phyloP scores from a whole-genome alignment of 2,888 invertebrate species.

The Sarcophaga rosellei region DNA sequence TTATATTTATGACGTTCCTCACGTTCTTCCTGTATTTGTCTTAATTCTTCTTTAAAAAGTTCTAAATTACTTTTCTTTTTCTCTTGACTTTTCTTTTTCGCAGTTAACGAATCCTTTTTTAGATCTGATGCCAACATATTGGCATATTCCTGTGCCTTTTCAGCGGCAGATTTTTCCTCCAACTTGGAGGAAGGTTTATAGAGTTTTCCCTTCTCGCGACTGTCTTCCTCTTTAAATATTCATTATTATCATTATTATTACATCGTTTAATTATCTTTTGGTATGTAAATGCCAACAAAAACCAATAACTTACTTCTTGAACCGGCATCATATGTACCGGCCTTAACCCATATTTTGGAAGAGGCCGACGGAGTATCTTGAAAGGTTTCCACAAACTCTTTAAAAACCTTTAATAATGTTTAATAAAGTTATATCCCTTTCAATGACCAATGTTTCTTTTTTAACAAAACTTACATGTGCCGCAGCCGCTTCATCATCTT shows the following conservation, averaged over 20 bases:
- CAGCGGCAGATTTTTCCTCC: conserved; percentile 85
- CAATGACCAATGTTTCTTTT: background rate
- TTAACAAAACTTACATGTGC: conserved; percentile 86
- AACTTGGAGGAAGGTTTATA: conserved; percentile 95
- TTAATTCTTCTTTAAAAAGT: conserved; percentile 98
- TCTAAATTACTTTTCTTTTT: conserved; percentile 99
- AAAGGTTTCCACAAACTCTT: conserved; percentile 98
- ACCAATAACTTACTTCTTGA: conserved; percentile 87
- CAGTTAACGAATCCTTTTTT: conserved; percentile 84
- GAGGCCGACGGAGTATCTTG: conserved; percentile 91
- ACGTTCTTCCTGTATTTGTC: conserved; percentile 98
- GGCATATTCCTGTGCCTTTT: conserved; percentile 87
- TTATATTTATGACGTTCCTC: conserved; percentile 97
- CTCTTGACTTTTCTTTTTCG: conserved; percentile 88
- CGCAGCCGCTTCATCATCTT: conserved; percentile 94
- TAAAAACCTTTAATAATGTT: conserved; percentile 87
- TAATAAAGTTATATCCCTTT: background rate
- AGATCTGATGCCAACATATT: conserved; percentile 84
- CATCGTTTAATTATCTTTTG: background rate
- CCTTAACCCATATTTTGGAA: conserved; percentile 98
- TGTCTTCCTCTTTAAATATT: conserved; percentile 89
- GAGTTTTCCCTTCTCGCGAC: conserved; percentile 92
- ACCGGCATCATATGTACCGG: conserved; percentile 97
- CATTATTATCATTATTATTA: background rate
- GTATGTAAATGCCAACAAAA: background rate